A percentile compares a stretch with the other conserved stretches of the same genome.
Conservation (phyloP, 2,888 invertebrate genomes). For the Antheraea assamensis region DNA sequence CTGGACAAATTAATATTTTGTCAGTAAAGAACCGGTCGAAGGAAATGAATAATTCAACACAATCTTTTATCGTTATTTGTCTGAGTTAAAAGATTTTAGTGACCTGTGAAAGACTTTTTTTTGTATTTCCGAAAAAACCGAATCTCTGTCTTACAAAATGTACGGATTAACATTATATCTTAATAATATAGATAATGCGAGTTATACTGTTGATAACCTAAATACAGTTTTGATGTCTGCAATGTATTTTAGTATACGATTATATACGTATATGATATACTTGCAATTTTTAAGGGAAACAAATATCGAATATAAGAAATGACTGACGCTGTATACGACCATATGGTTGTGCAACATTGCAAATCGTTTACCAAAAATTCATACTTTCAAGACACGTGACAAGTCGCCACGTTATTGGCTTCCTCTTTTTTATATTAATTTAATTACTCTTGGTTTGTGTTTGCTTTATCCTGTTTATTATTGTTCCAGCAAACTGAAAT, state of each 20-base stretch:
- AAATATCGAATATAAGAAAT: neutral
- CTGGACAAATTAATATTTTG: slow-evolving; percentile 63
- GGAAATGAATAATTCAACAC: slow-evolving; percentile 32
- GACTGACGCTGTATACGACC: neutral
- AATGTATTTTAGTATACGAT: neutral
- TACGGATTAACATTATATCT: slow-evolving; percentile 37
- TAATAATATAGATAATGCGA: slow-evolving; percentile 44
- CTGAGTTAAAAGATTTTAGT: slow-evolving; percentile 39
- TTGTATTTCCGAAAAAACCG: slow-evolving; percentile 44
- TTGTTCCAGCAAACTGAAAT: too few relatives aligned
- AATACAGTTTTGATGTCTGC: slow-evolving; percentile 31
- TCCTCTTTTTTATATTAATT: too few relatives aligned
- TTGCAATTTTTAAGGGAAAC: slow-evolving; percentile 1
- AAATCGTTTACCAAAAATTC: neutral
- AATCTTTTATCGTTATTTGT: slow-evolving; percentile 37
- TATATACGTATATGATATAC: slow-evolving; percentile 13
- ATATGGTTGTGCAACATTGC: neutral
- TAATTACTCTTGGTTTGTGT: too few relatives aligned
- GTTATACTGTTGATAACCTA: slow-evolving; percentile 54
- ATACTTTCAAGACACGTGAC: too few relatives aligned
- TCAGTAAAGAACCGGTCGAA: slow-evolving; percentile 61
- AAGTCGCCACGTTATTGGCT: too few relatives aligned
- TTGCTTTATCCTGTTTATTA: too few relatives aligned
- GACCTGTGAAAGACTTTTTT: slow-evolving; percentile 33
- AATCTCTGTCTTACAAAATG: slow-evolving; percentile 38